Evolutionary conservation across 2,113 vertebrate genomes (phyloP).

Genomic region (Centropristis striata): DNA sequence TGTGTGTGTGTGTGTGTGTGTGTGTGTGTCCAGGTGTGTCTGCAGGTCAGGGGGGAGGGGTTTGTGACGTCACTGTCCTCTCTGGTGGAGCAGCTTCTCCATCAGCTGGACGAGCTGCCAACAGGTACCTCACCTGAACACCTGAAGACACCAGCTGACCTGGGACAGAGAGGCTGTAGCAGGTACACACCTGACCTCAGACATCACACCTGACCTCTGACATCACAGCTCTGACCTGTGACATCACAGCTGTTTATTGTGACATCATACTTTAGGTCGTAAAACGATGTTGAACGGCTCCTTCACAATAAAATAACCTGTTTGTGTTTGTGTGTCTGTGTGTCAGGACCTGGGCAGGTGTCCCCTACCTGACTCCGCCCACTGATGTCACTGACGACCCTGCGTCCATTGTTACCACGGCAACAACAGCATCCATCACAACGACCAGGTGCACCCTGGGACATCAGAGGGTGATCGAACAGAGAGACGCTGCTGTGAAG

Average conservation of each 20-base stretch:
- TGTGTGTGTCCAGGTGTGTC: constrained; percentile 52
- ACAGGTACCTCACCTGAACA: constrained; percentile 41
- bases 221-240: no score
- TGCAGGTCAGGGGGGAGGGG: constrained; percentile 43
- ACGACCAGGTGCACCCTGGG: constrained; percentile 46
- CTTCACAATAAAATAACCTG: background rate
- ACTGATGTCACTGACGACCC: background rate
- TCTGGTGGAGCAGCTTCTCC: constrained; percentile 64
- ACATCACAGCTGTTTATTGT: no score
- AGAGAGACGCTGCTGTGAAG: constrained; percentile 63
- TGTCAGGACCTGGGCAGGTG: constrained; percentile 52
- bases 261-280: no score
- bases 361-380: background rate
- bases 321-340: constrained; percentile 26
- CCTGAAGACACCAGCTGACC: background rate
- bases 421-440: constrained; percentile 35
- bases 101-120: constrained; percentile 37
- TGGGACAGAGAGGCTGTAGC: no score
- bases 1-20: no score
- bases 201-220: background rate
- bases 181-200: no score
- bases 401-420: background rate
- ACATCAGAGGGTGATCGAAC: constrained; percentile 48
- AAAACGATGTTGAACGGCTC: no score
- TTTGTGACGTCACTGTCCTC: constrained; percentile 67